Evolutionary conservation across 1,140 invertebrate species (phyloP).

Genomic region (Heliconius hermathena): DNA sequence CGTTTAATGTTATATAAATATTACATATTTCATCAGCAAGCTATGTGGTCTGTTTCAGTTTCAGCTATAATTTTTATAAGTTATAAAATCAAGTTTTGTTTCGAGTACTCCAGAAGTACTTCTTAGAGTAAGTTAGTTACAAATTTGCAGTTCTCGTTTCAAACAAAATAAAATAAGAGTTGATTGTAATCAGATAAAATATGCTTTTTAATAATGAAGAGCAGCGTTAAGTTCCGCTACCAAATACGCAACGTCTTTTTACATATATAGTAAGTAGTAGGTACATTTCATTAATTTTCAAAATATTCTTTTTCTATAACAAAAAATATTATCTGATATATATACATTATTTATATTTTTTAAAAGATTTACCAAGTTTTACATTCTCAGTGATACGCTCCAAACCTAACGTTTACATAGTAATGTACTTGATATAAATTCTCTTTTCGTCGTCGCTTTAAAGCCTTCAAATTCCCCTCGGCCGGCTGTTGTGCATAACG

Average conservation of each 20-base stretch:
- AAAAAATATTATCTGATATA: no score
- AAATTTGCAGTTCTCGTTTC: not conserved
- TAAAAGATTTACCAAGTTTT: not conserved
- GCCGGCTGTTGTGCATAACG: slow-evolving; percentile 21
- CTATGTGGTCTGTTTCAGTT: not conserved
- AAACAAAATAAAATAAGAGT: not conserved
- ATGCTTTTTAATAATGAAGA: not conserved
- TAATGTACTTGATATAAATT: slow-evolving; percentile 19
- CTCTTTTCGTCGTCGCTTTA: slow-evolving; percentile 18
- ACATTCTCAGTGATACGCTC: not conserved
- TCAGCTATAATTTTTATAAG: not conserved
- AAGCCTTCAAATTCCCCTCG: slow-evolving; percentile 14
- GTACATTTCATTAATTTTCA: no score
- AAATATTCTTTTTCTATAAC: no score
- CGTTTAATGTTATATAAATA: not conserved
- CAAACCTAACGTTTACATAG: slow-evolving; percentile 5
- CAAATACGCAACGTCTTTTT: no score
- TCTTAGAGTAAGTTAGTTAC: not conserved
- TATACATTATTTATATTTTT: no score
- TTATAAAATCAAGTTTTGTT: not conserved
- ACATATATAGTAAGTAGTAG: no score
- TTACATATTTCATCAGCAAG: not conserved
- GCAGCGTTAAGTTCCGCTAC: not conserved
- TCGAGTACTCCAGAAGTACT: not conserved
- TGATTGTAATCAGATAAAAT: not conserved